Percentiles rank a stretch among this genome's conserved stretches.
These are phyloP conservation scores for Drosophila carrolli DNA, from an alignment of 1,140 invertebrate species.

Conservation along the genomic window DNA sequence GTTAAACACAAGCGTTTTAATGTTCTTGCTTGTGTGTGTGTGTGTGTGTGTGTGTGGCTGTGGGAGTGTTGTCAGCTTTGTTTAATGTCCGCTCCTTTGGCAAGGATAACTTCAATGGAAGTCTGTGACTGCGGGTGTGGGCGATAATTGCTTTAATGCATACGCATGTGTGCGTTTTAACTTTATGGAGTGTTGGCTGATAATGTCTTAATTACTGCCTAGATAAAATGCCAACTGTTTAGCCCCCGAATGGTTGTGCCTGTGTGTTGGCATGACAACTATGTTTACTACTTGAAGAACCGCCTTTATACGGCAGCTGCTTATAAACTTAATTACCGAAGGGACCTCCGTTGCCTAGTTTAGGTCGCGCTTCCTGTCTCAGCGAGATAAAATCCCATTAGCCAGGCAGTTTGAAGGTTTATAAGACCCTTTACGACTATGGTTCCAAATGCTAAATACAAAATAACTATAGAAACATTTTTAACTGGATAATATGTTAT, in stretches of 20 bases:
- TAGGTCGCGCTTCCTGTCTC: slow-evolving; percentile 24
- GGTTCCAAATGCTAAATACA: too few species aligned
- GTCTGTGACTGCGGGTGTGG: slow-evolving; percentile 39
- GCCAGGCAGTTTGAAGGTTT: slow-evolving; percentile 43
- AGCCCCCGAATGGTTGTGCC: slow-evolving; percentile 40
- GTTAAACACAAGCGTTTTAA: slow-evolving; percentile 80
- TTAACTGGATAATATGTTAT: too few species aligned
- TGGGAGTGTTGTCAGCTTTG: slow-evolving; percentile 64
- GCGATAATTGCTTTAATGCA: slow-evolving; percentile 80
- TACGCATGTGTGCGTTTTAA: slow-evolving; percentile 81
- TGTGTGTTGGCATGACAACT: slow-evolving; percentile 66
- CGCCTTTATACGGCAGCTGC: slow-evolving; percentile 32
- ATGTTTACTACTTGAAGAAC: slow-evolving; percentile 69
- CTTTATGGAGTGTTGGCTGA: slow-evolving; percentile 81
- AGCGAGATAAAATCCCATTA: slow-evolving; percentile 45
- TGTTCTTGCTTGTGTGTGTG: slow-evolving; percentile 11
- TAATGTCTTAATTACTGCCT: slow-evolving; percentile 82
- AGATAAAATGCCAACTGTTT: slow-evolving; percentile 79
- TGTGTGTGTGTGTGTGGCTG: background rate
- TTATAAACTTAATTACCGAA: slow-evolving; percentile 78
- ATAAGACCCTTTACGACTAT: background rate
- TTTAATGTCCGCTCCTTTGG: slow-evolving; percentile 64
- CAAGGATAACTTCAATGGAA: slow-evolving; percentile 67
- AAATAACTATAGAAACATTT: too few species aligned
- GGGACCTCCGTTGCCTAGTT: slow-evolving; percentile 48